Evolutionary conservation across 2,113 vertebrate species (phyloP), one percentile per base, ranked within the genome.

Genomic region (Antidorcas marsupialis): DNA sequence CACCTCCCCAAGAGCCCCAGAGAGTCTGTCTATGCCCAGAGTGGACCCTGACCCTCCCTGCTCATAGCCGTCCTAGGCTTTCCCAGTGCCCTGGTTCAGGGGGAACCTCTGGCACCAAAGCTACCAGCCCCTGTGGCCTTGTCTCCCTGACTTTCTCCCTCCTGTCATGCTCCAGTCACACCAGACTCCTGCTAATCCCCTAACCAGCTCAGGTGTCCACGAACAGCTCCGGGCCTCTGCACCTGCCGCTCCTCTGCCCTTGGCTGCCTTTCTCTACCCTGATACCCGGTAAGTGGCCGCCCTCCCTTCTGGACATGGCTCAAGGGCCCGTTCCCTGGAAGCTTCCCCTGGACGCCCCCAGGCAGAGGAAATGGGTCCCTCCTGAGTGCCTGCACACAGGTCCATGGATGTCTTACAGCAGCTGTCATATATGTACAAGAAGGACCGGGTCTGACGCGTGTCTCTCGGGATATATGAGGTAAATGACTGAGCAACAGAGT

Each of bases 341-440:
- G 36, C 33, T 57, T 43, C 36, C 86, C 25, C 5, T 50, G 2
- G 7, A 17, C 1, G 1, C 28, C 43, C 28, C 33, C 23, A 53
- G 82, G 23, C 17, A 55, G 60, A 60, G 52, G 74, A 90, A 52
- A 27, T 1, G 0, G 0, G 13, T 45, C 83, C 43, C 13, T 30
- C 52, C 95, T 0, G 12, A 83, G 30, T 6, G 30, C 59, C 81
- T 7, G 62, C 11, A 55, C 39, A 1, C 12, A 53, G 43, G 30
- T 12, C 23, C 30, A 7, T 0, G 0, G 88, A 47, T 3, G 19
- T 13, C 23, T 19, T 19, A 30, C 0, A 25, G 84, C 59, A 25
- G 50, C 81, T 23, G n/a, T 60, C 50, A 1, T 0, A 1, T 1
- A 2, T 3, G 13, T 3, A 9, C 2, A 17, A 30, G 39, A 86